These are phyloP conservation scores for Pseudochaenichthys georgianus DNA, from an alignment of 2,797 vertebrate species.

Conservation along the genomic window DNA sequence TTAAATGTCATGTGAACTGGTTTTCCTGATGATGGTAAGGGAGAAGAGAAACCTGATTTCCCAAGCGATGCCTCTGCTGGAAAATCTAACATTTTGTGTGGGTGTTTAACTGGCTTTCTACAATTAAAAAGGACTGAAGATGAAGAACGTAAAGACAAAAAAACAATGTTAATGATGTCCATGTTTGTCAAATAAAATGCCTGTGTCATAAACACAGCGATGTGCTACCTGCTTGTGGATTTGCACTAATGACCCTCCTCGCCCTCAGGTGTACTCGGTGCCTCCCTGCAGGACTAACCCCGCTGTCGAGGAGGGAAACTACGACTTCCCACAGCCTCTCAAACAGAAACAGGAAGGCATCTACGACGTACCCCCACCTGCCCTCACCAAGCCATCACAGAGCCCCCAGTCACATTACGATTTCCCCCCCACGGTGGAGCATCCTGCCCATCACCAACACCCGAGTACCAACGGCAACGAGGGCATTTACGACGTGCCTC, in stretches of 20 bases:
- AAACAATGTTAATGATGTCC: neutral
- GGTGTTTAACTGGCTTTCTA: too few relatives aligned
- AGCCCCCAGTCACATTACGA: conserved; percentile 84
- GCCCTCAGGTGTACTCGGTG: conserved; percentile 80
- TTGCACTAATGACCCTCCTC: neutral
- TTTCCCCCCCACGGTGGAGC: conserved; percentile 69
- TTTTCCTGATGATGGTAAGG: neutral
- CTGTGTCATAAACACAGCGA: neutral
- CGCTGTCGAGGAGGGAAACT: conserved; percentile 85
- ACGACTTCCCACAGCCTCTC: conserved; percentile 90
- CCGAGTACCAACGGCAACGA: conserved; percentile 70
- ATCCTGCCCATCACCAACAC: conserved; percentile 43
- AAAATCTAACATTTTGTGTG: neutral
- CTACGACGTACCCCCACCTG: conserved; percentile 91
- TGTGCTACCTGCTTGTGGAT: neutral
- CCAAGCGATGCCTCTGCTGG: neutral
- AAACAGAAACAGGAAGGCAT: conserved; percentile 88
- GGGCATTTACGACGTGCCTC: conserved; percentile 87
- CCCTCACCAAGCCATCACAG: conserved; percentile 77
- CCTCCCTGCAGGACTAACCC: conserved; percentile 78
- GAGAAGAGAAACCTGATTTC: neutral
- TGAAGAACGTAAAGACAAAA: neutral
- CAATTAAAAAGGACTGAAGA: neutral
- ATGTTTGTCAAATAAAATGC: neutral
- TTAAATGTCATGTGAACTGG: neutral